phyloP scores from a whole-genome alignment of 2,888 invertebrate species.

The Tetanocera ferruginea region DNA sequence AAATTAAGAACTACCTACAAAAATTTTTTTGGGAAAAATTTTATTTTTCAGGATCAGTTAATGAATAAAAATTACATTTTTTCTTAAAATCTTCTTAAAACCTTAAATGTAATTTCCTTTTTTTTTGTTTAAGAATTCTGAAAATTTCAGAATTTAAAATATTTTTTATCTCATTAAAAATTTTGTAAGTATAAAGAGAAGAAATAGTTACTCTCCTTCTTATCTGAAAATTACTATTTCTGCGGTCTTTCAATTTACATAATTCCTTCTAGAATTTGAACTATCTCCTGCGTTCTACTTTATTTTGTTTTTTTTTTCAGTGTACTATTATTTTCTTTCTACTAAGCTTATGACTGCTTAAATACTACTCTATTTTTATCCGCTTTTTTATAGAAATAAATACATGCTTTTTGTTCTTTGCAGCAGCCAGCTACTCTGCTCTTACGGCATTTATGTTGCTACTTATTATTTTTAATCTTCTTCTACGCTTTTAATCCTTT shows the following conservation, averaged over 20 bases:
- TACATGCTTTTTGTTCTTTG: constrained; percentile 11
- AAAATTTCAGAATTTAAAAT: too few species aligned
- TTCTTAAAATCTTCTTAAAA: too few species aligned
- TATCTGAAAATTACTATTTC: neutral
- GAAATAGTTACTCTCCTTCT: too few species aligned
- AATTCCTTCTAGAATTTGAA: neutral
- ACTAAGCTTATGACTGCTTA: constrained; percentile 1
- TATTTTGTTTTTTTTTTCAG: neutral
- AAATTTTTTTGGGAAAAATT: too few species aligned
- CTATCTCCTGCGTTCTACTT: neutral
- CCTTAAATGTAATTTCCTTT: too few species aligned
- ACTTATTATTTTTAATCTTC: constrained; percentile 35
- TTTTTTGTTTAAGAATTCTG: too few species aligned
- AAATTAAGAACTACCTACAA: too few species aligned
- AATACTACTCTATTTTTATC: neutral
- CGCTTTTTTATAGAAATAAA: neutral
- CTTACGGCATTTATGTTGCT: constrained; percentile 17
- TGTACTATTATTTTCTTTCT: neutral
- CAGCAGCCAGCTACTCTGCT: neutral
- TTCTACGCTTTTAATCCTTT: constrained; percentile 34
- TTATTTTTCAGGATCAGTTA: too few species aligned
- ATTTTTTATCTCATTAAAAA: too few species aligned
- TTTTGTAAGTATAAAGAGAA: too few species aligned
- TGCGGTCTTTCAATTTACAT: too few species aligned
- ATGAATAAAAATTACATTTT: too few species aligned